A percentile compares a stretch with the other conserved stretches of the same genome.
Conservation (phyloP, 2,888 invertebrate species). For the Coenonympha arcania region DNA sequence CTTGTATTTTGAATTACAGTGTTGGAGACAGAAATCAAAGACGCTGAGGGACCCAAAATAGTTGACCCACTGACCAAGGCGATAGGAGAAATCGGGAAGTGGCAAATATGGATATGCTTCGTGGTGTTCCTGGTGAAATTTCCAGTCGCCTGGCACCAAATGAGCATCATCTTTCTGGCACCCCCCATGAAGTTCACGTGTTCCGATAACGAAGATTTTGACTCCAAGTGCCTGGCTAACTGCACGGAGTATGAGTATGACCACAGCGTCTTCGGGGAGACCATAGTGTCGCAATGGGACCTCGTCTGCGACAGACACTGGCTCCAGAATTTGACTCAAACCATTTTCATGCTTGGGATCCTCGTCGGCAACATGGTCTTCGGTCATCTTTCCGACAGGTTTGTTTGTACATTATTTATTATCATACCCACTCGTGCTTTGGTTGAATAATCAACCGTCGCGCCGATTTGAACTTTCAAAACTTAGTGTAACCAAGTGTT, state of each 20-base stretch:
- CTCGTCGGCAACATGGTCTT: constrained; percentile 83
- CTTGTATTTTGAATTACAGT: constrained; percentile 44
- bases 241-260: constrained; percentile 77
- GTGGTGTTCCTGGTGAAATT: constrained; percentile 82
- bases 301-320: constrained; percentile 79
- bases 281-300: constrained; percentile 83
- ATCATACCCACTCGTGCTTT: neutral
- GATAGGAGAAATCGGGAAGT: constrained; percentile 81
- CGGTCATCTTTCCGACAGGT: constrained; percentile 85
- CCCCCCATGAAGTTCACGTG: constrained; percentile 78
- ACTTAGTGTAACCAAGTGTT: no score
- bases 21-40: constrained; percentile 55
- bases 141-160: constrained; percentile 86
- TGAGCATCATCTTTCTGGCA: constrained; percentile 84
- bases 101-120: constrained; percentile 82
- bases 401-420: constrained; percentile 27
- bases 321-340: constrained; percentile 82
- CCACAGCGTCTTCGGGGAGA: constrained; percentile 78
- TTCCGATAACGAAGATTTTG: constrained; percentile 48
- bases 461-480: no score
- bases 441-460: no score
- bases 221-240: constrained; percentile 66
- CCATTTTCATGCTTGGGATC: constrained; percentile 84
- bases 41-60: constrained; percentile 42
- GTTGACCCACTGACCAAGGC: constrained; percentile 79